Evolutionary conservation across 2,113 vertebrate genomes (phyloP).

Genomic region (Neoarius graeffei): DNA sequence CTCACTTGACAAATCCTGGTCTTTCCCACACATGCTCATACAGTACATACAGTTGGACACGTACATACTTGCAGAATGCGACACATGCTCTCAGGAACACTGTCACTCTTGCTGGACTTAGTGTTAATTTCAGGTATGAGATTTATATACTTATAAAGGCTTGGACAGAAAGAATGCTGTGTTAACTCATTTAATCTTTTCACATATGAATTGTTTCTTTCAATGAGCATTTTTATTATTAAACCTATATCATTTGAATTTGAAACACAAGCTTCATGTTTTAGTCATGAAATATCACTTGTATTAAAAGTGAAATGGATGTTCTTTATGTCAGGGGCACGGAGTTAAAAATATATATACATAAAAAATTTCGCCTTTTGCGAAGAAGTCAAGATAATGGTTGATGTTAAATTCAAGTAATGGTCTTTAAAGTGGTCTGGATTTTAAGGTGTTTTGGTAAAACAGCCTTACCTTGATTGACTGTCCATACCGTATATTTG

Average conservation of each 20-base stretch:
- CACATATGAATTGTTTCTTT: not conserved
- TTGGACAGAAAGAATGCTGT: no score
- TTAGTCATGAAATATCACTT: not conserved
- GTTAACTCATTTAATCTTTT: not conserved
- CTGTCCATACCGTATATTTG: no score
- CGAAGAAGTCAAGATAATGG: not conserved
- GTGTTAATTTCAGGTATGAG: slow-evolving; percentile 37
- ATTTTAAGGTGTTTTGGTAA: no score
- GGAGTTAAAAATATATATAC: not conserved
- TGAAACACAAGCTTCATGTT: not conserved
- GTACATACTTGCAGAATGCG: slow-evolving; percentile 20
- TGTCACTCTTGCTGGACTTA: slow-evolving; percentile 37
- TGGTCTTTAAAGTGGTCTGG: no score
- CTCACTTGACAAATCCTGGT: not conserved
- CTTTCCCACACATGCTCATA: not conserved
- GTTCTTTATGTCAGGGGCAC: no score
- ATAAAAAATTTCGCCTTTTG: no score
- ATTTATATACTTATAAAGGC: not conserved
- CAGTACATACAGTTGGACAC: not conserved
- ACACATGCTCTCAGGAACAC: slow-evolving; percentile 19
- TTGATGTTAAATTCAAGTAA: no score
- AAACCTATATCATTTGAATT: not conserved
- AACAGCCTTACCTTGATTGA: no score
- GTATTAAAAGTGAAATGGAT: no score
- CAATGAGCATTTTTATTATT: not conserved